These are phyloP conservation scores for Physella acuta DNA, from an alignment of 1,140 invertebrate genomes.

Conservation along the genomic window DNA sequence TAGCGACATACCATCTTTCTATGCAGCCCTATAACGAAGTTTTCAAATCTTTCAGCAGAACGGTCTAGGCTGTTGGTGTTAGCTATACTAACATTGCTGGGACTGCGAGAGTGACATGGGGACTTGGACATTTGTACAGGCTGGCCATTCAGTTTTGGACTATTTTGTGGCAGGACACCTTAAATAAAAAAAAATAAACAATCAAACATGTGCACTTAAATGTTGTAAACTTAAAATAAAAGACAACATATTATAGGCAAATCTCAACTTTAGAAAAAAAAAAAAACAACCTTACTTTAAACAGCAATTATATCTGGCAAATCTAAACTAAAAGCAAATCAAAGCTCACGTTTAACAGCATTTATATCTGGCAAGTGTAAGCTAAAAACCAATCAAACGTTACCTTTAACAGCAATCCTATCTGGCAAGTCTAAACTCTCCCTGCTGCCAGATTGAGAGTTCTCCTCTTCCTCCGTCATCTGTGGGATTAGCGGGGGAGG, in stretches of 20 bases:
- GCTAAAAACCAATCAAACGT: background rate
- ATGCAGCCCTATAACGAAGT: slow-evolving; percentile 76
- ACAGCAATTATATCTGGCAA: no score
- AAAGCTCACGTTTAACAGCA: no score
- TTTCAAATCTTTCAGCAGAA: slow-evolving; percentile 50
- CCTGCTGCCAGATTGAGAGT: slow-evolving; percentile 13
- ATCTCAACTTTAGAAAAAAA: no score
- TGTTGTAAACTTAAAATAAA: no score
- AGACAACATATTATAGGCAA: no score
- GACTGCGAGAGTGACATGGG: slow-evolving; percentile 46
- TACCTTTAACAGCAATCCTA: background rate
- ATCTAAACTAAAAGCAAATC: no score
- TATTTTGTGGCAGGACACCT: background rate
- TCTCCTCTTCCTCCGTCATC: slow-evolving; percentile 14
- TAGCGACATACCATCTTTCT: slow-evolving; percentile 68
- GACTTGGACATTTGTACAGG: slow-evolving; percentile 27
- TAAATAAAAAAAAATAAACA: no score
- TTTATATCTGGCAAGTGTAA: background rate
- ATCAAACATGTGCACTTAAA: no score
- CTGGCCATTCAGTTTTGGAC: slow-evolving; percentile 22
- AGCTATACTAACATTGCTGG: slow-evolving; percentile 41
- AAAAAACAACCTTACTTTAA: no score
- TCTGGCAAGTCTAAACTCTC: slow-evolving; percentile 17
- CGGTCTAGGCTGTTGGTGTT: slow-evolving; percentile 30
- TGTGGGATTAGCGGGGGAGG: slow-evolving; percentile 29